A percentile compares a stretch with the other conserved stretches of the same genome.
These are phyloP conservation scores for Luffia ferchaultella DNA, from an alignment of 2,888 invertebrate genomes.

Conservation along the genomic window DNA sequence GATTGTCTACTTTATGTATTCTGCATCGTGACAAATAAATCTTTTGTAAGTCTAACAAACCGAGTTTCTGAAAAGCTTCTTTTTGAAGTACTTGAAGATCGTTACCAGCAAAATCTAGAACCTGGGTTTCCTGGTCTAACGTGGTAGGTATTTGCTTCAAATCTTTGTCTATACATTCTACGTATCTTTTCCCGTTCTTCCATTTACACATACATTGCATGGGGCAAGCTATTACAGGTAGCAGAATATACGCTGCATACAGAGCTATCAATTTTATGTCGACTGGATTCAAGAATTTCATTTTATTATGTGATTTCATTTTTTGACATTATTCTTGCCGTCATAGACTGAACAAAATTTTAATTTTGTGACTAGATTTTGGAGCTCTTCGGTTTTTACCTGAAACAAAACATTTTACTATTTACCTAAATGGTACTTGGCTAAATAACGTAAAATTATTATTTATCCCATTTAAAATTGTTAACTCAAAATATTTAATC, in stretches of 20 bases:
- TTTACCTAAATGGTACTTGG: too few relatives aligned
- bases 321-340: conserved; percentile 10
- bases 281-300: conserved; percentile 38
- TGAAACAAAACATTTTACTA: conserved; percentile 5
- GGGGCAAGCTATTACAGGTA: conserved; percentile 71
- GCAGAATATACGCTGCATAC: conserved; percentile 50
- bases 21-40: conserved; percentile 83
- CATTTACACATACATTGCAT: conserved; percentile 87
- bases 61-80: conserved; percentile 81
- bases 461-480: too few relatives aligned
- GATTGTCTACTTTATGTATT: conserved; percentile 78
- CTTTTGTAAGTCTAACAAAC: conserved; percentile 86
- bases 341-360: conserved; percentile 9
- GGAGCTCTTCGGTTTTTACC: conserved; percentile 6
- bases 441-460: too few relatives aligned
- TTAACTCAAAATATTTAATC: too few relatives aligned
- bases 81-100: conserved; percentile 79
- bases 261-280: conserved; percentile 53
- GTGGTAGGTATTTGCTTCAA: conserved; percentile 80
- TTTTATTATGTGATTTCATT: conserved; percentile 10
- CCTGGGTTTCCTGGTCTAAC: conserved; percentile 86
- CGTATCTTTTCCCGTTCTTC: conserved; percentile 92
- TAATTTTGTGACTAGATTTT: conserved; percentile 6
- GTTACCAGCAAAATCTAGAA: conserved; percentile 85
- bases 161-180: conserved; percentile 84